Percentiles rank a stretch among this genome's conserved stretches.
These are phyloP conservation scores for Lasiommata megera DNA, from an alignment of 2,888 invertebrate genomes.

Conservation along the genomic window DNA sequence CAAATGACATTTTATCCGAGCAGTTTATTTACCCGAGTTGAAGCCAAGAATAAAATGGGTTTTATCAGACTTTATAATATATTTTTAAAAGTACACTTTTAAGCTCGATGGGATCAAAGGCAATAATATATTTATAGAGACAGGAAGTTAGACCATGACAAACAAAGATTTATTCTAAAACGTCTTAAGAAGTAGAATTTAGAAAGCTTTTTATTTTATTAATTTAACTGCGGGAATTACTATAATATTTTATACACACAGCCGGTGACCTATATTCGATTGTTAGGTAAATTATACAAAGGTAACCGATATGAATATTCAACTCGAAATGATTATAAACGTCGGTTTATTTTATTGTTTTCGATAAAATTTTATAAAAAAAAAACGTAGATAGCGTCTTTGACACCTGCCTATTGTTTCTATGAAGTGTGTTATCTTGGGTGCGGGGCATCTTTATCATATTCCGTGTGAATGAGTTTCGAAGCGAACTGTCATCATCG, in stretches of 20 bases:
- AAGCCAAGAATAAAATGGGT: too few species aligned
- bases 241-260: neutral
- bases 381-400: constrained; percentile 24
- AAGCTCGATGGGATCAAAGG: too few species aligned
- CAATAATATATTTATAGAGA: too few species aligned
- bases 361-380: constrained; percentile 17
- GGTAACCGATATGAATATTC: constrained; percentile 11
- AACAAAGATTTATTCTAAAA: too few species aligned
- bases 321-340: constrained; percentile 21
- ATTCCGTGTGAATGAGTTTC: constrained; percentile 63
- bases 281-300: constrained; percentile 4
- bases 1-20: too few species aligned
- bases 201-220: neutral
- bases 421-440: constrained; percentile 36
- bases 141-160: too few species aligned
- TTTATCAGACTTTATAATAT: too few species aligned
- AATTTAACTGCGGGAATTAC: neutral
- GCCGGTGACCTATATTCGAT: constrained; percentile 5
- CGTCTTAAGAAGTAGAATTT: too few species aligned
- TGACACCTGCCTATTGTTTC: constrained; percentile 37
- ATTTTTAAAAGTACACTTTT: too few species aligned
- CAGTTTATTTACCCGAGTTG: too few species aligned
- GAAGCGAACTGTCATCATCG: constrained; percentile 58
- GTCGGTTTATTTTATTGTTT: constrained; percentile 28
- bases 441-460: constrained; percentile 45